A percentile compares a stretch with the other conserved stretches of the same genome.
Conservation (phyloP, 1,140 invertebrate species). For the Macrotrachela quadricornifera region DNA sequence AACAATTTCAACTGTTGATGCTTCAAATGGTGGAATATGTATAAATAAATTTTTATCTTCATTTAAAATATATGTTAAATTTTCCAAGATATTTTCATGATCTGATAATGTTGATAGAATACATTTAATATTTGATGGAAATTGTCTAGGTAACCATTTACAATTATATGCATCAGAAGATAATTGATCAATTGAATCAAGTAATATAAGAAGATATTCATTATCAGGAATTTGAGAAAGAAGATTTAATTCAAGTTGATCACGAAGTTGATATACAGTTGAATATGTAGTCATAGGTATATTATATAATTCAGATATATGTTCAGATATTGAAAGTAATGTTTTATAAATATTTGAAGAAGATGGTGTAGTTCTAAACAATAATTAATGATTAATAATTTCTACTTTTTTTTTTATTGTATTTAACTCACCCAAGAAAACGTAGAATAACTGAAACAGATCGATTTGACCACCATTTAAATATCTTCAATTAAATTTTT, state of each 20-base stretch:
- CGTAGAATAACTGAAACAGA: no score
- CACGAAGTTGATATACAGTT: not conserved
- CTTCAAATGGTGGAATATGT: not conserved
- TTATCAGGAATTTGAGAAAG: not conserved
- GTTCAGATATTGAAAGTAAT: not conserved
- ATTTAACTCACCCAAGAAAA: slow-evolving; percentile 9
- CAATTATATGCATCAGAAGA: slow-evolving; percentile 13
- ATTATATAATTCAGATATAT: not conserved
- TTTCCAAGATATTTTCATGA: not conserved
- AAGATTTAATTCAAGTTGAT: not conserved
- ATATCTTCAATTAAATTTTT: not conserved
- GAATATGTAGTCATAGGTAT: not conserved
- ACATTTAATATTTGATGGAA: slow-evolving; percentile 21
- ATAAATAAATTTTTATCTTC: not conserved
- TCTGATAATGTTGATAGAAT: slow-evolving; percentile 17
- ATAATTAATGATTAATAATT: no score
- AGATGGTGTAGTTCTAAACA: not conserved
- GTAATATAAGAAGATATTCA: slow-evolving; percentile 16
- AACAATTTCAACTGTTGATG: not conserved
- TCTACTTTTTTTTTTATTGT: no score
- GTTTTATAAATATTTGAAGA: not conserved
- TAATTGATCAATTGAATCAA: slow-evolving; percentile 21
- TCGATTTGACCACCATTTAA: no score
- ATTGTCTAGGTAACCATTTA: slow-evolving; percentile 20
- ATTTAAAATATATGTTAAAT: not conserved